phyloP scores from a whole-genome alignment of 2,888 invertebrate genomes.

The Diabrotica balteata region DNA sequence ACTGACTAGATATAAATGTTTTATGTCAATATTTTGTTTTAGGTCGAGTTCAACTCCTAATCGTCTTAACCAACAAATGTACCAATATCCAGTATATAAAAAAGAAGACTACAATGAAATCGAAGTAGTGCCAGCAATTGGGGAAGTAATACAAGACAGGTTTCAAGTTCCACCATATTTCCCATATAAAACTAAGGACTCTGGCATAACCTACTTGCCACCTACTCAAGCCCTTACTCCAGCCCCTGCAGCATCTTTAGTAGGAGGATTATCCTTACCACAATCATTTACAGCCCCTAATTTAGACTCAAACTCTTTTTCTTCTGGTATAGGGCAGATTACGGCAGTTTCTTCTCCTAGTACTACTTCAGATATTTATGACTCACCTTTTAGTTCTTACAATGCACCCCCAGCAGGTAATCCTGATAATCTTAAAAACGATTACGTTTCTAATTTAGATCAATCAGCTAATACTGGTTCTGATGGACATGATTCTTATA shows the following conservation, averaged over 20 bases:
- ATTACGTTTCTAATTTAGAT: conserved; percentile 33
- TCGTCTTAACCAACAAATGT: conserved; percentile 39
- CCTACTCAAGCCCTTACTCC: conserved; percentile 11
- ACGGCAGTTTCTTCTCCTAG: conserved; percentile 24
- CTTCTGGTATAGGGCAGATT: conserved; percentile 1
- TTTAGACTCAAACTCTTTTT: conserved; percentile 5
- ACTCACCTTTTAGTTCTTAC: conserved; percentile 53
- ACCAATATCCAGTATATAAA: conserved; percentile 45
- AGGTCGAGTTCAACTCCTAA: conserved; percentile 22
- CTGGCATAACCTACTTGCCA: conserved; percentile 15
- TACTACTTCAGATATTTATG: conserved; percentile 45
- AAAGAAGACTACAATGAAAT: conserved; percentile 32
- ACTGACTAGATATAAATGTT: too few species aligned
- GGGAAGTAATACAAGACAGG: conserved; percentile 57
- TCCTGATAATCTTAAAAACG: conserved; percentile 36
- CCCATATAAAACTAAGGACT: conserved; percentile 44
- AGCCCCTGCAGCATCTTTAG: conserved; percentile 9
- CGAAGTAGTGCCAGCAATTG: conserved; percentile 51
- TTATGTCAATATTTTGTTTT: not conserved
- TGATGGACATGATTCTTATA: conserved; percentile 18
- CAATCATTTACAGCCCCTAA: conserved; percentile 2
- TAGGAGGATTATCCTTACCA: conserved; percentile 20
- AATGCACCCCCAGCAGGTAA: conserved; percentile 49
- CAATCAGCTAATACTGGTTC: conserved; percentile 26
- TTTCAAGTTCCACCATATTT: conserved; percentile 58